phyloP scores from a whole-genome alignment of 2,113 vertebrate genomes.

The Prochilodus magdalenae region DNA sequence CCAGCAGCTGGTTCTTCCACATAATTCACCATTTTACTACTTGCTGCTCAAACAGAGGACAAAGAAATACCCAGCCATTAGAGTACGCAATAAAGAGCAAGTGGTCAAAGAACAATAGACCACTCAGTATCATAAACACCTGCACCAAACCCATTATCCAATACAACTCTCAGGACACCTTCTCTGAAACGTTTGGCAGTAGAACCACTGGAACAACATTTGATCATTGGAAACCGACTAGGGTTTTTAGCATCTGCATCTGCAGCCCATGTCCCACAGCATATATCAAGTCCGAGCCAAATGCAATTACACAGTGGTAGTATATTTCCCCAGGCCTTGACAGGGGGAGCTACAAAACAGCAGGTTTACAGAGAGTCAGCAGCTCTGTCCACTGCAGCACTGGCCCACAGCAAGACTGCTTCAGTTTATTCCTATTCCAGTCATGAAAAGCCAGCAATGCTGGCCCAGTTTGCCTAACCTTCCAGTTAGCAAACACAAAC shows the following conservation, averaged over 20 bases:
- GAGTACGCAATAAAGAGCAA: too few relatives aligned
- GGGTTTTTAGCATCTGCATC: not conserved
- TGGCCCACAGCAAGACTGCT: not conserved
- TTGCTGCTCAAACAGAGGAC: not conserved
- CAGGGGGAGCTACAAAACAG: not conserved
- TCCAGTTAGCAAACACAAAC: not conserved
- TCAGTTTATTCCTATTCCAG: not conserved
- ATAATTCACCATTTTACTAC: not conserved
- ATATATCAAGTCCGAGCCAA: slow-evolving; percentile 5
- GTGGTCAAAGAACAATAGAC: not conserved
- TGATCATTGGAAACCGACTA: not conserved
- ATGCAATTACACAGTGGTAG: slow-evolving; percentile 2
- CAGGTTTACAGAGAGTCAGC: slow-evolving; percentile 3
- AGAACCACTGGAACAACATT: slow-evolving; percentile 1
- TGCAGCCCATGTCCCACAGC: not conserved
- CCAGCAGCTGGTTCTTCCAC: not conserved
- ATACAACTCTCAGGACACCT: not conserved
- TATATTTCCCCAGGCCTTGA: slow-evolving; percentile 25
- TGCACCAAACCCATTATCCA: not conserved
- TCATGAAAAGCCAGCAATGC: not conserved
- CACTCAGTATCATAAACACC: not conserved
- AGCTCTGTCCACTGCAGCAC: not conserved
- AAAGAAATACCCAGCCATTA: too few relatives aligned
- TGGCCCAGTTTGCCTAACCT: not conserved
- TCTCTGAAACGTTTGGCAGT: not conserved